These are phyloP conservation scores for Heliconius aoede DNA, from an alignment of 2,888 invertebrate genomes.

Conservation along the genomic window DNA sequence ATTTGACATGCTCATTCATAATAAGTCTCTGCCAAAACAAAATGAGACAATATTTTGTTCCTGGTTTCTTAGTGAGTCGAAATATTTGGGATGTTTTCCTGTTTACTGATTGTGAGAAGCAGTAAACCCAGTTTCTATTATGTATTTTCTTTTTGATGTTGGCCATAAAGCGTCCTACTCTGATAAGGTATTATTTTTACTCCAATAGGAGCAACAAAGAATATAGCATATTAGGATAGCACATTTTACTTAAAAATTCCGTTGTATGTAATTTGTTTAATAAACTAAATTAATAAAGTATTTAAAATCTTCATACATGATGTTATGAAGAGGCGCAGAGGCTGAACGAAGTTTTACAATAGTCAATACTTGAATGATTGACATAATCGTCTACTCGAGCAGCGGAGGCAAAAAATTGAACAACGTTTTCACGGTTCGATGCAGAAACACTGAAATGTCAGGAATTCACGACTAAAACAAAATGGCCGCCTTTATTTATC, in stretches of 20 bases:
- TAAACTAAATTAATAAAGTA: no score
- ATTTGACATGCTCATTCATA: neutral
- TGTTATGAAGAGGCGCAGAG: neutral
- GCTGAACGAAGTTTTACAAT: constrained; percentile 18
- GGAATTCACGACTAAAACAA: constrained; percentile 49
- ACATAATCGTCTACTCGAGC: constrained; percentile 44
- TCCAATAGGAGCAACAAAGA: constrained; percentile 47
- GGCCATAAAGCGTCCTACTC: constrained; percentile 62
- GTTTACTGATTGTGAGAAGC: constrained; percentile 53
- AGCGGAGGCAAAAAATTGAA: constrained; percentile 41
- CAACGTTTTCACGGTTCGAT: constrained; percentile 46
- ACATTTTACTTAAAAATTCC: neutral
- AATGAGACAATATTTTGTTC: neutral
- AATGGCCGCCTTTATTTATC: constrained; percentile 35
- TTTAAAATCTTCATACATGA: neutral
- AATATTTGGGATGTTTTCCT: constrained; percentile 22
- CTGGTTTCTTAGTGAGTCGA: neutral
- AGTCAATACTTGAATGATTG: constrained; percentile 35
- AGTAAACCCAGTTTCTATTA: constrained; percentile 65
- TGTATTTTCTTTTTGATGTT: constrained; percentile 63
- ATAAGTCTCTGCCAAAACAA: neutral
- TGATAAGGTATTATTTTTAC: constrained; percentile 60
- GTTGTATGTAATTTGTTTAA: neutral
- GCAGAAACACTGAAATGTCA: constrained; percentile 44
- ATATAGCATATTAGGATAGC: neutral